Evolutionary conservation across 2,888 invertebrate genomes (phyloP).

Genomic region (Glaucopsyche alexis): DNA sequence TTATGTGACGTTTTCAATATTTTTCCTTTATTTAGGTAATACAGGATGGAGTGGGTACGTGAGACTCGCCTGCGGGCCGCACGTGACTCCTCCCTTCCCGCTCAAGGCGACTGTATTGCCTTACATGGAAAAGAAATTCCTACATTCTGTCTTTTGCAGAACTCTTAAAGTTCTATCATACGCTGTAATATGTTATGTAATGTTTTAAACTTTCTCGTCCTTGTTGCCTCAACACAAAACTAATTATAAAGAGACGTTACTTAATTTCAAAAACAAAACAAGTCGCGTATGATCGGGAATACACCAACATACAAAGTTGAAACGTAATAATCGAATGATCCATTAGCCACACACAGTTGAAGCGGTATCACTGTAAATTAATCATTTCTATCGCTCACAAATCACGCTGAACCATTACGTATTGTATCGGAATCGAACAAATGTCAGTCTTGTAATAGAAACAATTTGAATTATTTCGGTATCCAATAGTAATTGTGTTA

Average conservation of each 20-base stretch:
- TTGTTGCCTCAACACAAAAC: background rate
- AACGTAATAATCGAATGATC: conserved; percentile 14
- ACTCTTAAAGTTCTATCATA: background rate
- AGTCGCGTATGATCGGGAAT: no score
- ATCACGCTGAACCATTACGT: conserved; percentile 25
- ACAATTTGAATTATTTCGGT: conserved; percentile 26
- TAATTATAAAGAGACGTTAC: background rate
- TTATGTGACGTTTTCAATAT: conserved; percentile 4
- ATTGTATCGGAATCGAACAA: conserved; percentile 29
- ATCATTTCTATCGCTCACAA: conserved; percentile 29
- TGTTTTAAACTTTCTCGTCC: background rate
- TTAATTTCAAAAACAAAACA: no score
- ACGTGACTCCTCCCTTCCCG: background rate
- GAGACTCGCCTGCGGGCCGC: background rate
- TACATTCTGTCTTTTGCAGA: conserved; percentile 4
- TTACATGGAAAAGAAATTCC: background rate
- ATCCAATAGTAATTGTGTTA: conserved; percentile 27
- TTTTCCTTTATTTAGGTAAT: conserved; percentile 2
- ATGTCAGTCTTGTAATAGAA: conserved; percentile 29
- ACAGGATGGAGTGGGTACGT: background rate
- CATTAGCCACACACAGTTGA: background rate
- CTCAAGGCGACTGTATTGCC: background rate
- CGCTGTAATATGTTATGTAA: background rate
- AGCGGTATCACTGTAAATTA: conserved; percentile 27
- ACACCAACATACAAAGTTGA: background rate